These are phyloP conservation scores for Nanorana parkeri DNA, from an alignment of 2,113 vertebrate species.

Conservation along the genomic window DNA sequence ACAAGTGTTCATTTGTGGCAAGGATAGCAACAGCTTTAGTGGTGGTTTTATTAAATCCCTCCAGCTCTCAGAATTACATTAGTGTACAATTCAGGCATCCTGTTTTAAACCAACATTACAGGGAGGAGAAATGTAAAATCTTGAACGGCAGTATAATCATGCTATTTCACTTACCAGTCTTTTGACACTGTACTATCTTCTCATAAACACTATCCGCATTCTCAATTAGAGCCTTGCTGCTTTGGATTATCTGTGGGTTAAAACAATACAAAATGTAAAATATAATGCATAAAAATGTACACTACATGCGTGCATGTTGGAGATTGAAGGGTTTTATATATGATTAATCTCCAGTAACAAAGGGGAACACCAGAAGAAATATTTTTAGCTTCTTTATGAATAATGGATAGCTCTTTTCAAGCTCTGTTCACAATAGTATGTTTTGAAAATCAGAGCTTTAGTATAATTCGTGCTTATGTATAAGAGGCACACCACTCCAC, in stretches of 20 bases:
- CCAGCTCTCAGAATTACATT: neutral
- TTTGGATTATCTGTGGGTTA: slow-evolving; percentile 90
- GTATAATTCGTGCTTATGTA: too few species aligned
- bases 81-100: neutral
- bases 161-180: slow-evolving; percentile 74
- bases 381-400: slow-evolving; percentile 30
- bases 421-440: neutral
- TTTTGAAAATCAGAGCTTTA: neutral
- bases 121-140: neutral
- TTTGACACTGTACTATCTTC: slow-evolving; percentile 90
- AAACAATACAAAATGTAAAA: slow-evolving; percentile 53
- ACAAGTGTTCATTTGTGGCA: neutral
- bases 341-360: slow-evolving; percentile 11
- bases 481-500: too few species aligned
- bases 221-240: slow-evolving; percentile 85
- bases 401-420: slow-evolving; percentile 1
- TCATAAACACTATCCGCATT: slow-evolving; percentile 87
- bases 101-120: neutral
- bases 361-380: neutral
- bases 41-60: neutral
- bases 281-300: slow-evolving; percentile 1
- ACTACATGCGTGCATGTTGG: neutral
- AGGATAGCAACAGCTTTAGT: neutral
- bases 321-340: slow-evolving; percentile 10
- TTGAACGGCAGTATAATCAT: neutral